phyloP scores from a whole-genome alignment of 35 echinoderm and acorn worm species.

The Ophioderma brevispina region DNA sequence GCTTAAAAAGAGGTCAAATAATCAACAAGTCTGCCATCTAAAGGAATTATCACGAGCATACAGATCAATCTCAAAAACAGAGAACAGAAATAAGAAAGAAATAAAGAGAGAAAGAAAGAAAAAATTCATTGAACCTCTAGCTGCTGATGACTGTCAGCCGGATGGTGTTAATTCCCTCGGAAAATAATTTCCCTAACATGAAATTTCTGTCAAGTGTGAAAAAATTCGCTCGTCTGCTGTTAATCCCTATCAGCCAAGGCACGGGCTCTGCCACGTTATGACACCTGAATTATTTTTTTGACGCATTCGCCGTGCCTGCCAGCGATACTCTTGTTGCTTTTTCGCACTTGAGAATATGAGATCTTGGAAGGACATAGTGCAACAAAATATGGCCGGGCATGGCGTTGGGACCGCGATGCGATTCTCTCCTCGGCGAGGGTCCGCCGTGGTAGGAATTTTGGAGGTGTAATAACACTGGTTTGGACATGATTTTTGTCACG shows the following conservation, averaged over 20 bases:
- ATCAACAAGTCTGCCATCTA: background rate
- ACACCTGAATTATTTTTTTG: slow-evolving; percentile 3
- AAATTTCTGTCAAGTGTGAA: slow-evolving; percentile 11
- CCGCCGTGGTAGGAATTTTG: too few species aligned
- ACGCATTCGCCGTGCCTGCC: background rate
- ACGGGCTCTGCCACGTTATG: background rate
- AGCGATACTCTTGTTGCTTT: background rate
- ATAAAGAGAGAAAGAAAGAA: background rate
- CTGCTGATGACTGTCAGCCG: background rate
- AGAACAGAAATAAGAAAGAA: background rate
- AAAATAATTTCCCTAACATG: slow-evolving; percentile 11
- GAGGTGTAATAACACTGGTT: background rate
- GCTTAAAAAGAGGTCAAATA: slow-evolving; percentile 1
- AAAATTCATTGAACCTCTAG: too few species aligned
- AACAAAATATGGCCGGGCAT: slow-evolving; percentile 1
- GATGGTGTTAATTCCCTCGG: background rate
- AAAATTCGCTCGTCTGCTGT: background rate
- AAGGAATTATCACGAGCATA: background rate
- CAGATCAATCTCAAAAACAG: background rate
- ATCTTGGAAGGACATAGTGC: background rate
- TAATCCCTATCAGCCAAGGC: background rate
- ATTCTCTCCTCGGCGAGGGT: background rate
- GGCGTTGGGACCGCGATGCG: background rate
- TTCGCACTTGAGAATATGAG: background rate
- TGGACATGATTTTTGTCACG: background rate